Conservation (phyloP, 2,888 invertebrate species). For the Ophion costatus region DNA sequence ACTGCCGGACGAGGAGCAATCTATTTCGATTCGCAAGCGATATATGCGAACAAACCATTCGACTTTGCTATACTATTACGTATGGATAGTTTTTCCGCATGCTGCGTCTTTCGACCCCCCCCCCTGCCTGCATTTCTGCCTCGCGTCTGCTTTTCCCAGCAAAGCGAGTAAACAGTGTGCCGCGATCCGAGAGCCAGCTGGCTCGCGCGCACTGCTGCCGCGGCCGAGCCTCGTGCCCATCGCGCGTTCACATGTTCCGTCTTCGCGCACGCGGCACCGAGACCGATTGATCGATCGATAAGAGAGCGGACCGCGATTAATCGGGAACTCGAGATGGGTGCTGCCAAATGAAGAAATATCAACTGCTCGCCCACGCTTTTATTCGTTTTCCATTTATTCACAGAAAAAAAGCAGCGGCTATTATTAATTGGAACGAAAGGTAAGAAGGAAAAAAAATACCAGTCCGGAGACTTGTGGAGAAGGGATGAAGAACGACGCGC, state of each 20-base stretch:
- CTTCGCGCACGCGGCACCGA: constrained; percentile 9
- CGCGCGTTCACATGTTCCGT: constrained; percentile 31
- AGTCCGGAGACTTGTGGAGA: not conserved
- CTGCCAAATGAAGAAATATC: not conserved
- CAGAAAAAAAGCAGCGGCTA: not conserved
- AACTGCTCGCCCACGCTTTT: not conserved
- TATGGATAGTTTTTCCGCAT: not conserved
- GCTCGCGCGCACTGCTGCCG: constrained; percentile 24
- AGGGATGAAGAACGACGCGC: not conserved
- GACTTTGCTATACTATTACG: not conserved
- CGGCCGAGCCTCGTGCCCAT: not conserved
- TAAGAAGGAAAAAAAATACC: not conserved
- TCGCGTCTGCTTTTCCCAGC: not conserved
- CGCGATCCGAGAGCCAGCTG: constrained; percentile 51
- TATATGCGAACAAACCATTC: constrained; percentile 19
- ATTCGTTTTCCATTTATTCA: too few relatives aligned
- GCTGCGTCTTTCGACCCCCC: not conserved
- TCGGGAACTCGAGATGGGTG: not conserved
- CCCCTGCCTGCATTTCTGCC: not conserved
- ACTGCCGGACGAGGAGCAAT: not conserved
- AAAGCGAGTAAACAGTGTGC: not conserved
- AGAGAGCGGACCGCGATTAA: constrained; percentile 7
- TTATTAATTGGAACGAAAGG: not conserved
- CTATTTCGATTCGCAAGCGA: constrained; percentile 50
- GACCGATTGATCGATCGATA: constrained; percentile 57